phyloP scores from a whole-genome alignment of 2,113 vertebrate genomes.

The Eulacestoma nigropectus region DNA sequence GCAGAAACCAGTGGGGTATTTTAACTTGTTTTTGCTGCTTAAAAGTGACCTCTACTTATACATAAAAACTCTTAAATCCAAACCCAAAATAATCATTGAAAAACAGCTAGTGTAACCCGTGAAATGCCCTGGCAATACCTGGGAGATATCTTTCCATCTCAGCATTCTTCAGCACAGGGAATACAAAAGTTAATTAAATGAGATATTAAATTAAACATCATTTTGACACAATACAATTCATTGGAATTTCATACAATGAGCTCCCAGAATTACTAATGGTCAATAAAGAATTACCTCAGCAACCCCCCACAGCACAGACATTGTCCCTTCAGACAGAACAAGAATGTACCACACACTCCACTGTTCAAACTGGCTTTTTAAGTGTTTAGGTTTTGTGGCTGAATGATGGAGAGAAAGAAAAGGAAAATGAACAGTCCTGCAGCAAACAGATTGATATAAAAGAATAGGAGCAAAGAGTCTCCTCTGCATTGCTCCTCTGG shows the following conservation, averaged over 20 bases:
- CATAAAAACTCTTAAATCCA: neutral
- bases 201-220: conserved; percentile 4
- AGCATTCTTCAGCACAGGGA: neutral
- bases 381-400: neutral
- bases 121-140: neutral
- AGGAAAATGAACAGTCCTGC: conserved; percentile 4
- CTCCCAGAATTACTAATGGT: neutral
- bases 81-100: neutral
- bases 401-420: neutral
- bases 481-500: neutral
- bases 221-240: conserved; percentile 4
- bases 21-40: neutral
- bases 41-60: neutral
- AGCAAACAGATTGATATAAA: neutral
- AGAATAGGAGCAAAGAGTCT: neutral
- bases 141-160: neutral
- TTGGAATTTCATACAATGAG: neutral
- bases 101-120: neutral
- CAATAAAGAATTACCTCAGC: conserved; percentile 16
- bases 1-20: neutral
- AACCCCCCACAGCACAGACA: neutral
- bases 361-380: neutral
- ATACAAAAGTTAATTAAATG: conserved; percentile 1
- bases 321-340: neutral
- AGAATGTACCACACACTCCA: conserved; percentile 7